Percentiles rank a stretch among this genome's conserved stretches.
These are phyloP conservation scores for Trichoplusia ni DNA, from an alignment of 1,140 invertebrate genomes.

Conservation along the genomic window DNA sequence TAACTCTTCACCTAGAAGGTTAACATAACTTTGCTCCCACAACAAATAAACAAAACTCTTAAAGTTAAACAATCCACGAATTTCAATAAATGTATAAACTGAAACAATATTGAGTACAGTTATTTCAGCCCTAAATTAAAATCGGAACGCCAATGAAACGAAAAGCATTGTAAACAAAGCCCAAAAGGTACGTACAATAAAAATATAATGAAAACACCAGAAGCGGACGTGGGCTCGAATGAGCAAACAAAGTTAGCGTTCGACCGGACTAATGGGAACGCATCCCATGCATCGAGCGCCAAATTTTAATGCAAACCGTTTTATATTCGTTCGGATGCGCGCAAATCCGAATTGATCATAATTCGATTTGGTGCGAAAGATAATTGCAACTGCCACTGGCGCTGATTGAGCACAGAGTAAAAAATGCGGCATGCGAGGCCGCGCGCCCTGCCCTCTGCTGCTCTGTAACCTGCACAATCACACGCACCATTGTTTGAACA, in stretches of 20 bases:
- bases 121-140: slow-evolving; percentile 35
- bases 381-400: slow-evolving; percentile 81
- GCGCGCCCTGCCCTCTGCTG: slow-evolving; percentile 4
- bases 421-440: slow-evolving; percentile 54
- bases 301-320: slow-evolving; percentile 82
- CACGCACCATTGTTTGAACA: slow-evolving; percentile 71
- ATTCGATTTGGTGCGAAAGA: slow-evolving; percentile 79
- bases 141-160: slow-evolving; percentile 39
- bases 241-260: slow-evolving; percentile 69
- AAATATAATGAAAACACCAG: slow-evolving; percentile 54
- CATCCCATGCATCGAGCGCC: slow-evolving; percentile 72
- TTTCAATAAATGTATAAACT: too few relatives aligned
- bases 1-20: too few relatives aligned
- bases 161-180: slow-evolving; percentile 50
- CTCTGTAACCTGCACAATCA: slow-evolving; percentile 57
- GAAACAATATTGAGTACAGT: too few relatives aligned
- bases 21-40: too few relatives aligned
- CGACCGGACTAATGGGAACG: slow-evolving; percentile 74
- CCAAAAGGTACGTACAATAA: slow-evolving; percentile 37
- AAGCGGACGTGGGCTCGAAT: slow-evolving; percentile 41
- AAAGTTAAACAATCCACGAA: too few relatives aligned
- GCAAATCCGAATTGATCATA: slow-evolving; percentile 82
- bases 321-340: slow-evolving; percentile 79
- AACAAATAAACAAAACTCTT: too few relatives aligned
- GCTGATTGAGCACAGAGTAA: slow-evolving; percentile 75